Evolutionary conservation across 2,888 invertebrate genomes (phyloP), one percentile per base, ranked within the genome.

Genomic region (Ypsolopha sequella): DNA sequence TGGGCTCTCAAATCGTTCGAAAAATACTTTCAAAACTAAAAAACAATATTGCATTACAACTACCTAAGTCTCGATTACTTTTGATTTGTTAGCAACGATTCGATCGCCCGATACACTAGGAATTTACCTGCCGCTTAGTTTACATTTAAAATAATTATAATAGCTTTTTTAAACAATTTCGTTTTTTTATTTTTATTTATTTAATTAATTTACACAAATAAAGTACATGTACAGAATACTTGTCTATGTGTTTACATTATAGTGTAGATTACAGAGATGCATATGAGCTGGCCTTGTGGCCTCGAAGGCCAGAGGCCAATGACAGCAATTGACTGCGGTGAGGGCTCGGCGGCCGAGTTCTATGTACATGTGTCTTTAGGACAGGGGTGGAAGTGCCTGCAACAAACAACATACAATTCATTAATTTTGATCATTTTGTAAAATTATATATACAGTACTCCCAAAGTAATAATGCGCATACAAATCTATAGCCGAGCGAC

Each of bases 291-390:
- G 51, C 50, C 6, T 35, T 7, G 41, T 47, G n/a, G 41, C 38
- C 13, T 34, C 14, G 38, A 46, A 10, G 50, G 38, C 39, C 48
- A 38, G 43, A 44, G 35, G 48, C 51, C 38, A 49, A 44, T 46
- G 33, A 50, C 52, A 24, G 24, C 64, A 60, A 62, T 64, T 64
- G 65, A 64, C 60, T 56, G 55, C 36, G 36, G 14, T 47, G 47
- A 47, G 47, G 11, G 43, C 6, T 43, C 2, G 43, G 60, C 58
- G 58, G 57, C 51, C 56, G 51, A 51, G 56, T 53, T 55, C 67
- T 76, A 75, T 78, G 63, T 76, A 78, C 79, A 77, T 64, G 65
- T 65, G 71, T 65, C 61, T 36, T 38, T 47, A 47, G 47, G 66
- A 65, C 70, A 57, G 60, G 53, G 55, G 53, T 53, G 54, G 50